Percentiles rank a stretch among this genome's conserved stretches.
These are phyloP conservation scores for Penaeus chinensis DNA, from an alignment of 1,140 invertebrate species.

Conservation along the genomic window DNA sequence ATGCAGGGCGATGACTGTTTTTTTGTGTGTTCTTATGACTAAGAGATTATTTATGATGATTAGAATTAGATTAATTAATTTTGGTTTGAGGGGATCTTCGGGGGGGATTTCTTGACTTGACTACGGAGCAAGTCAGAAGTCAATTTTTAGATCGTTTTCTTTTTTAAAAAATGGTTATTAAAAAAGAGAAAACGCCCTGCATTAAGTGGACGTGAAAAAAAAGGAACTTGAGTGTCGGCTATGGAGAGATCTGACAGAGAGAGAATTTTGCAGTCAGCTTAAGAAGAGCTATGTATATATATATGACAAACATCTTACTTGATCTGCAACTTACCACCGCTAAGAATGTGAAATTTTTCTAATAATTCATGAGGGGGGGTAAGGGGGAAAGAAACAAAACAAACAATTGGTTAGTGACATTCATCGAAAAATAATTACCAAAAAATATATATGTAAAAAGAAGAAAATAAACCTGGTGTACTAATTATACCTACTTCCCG, in stretches of 20 bases:
- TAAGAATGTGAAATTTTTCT: slow-evolving; percentile 63
- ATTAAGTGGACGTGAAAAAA: no score
- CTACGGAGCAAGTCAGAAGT: no score
- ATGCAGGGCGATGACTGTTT: slow-evolving; percentile 34
- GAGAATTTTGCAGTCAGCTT: slow-evolving; percentile 52
- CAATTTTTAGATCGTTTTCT: background rate
- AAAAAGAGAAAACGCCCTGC: no score
- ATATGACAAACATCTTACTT: slow-evolving; percentile 44
- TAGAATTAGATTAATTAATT: no score
- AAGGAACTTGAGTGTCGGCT: background rate
- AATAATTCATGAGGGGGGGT: slow-evolving; percentile 53
- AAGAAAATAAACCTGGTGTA: slow-evolving; percentile 10
- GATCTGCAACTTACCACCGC: slow-evolving; percentile 60
- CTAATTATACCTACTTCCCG: no score
- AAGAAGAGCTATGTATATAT: slow-evolving; percentile 46
- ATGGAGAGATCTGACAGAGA: slow-evolving; percentile 45
- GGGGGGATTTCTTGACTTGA: no score
- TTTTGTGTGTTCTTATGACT: background rate
- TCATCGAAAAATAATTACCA: slow-evolving; percentile 4
- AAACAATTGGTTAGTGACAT: slow-evolving; percentile 52
- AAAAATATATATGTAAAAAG: background rate
- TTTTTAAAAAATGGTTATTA: background rate
- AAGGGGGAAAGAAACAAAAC: slow-evolving; percentile 49
- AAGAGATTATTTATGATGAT: background rate
- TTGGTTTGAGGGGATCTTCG: no score